Percentiles rank a stretch among this genome's conserved stretches.
These are phyloP conservation scores for Pachyramphus minor DNA, from an alignment of 2,113 vertebrate species.

Conservation along the genomic window DNA sequence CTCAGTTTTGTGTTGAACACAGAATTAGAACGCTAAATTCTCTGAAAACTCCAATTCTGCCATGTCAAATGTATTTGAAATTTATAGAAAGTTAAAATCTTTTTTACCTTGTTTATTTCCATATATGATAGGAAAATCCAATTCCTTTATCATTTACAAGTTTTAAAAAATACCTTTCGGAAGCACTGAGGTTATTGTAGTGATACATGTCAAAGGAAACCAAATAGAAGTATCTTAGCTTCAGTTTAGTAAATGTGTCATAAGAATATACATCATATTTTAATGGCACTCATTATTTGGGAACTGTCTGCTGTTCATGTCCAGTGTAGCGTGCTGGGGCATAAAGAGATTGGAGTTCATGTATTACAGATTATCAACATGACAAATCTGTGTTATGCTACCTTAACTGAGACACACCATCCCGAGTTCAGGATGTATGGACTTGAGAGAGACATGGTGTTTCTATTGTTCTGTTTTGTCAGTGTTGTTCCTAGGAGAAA, in stretches of 20 bases:
- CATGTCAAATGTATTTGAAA: background rate
- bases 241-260: rapidly evolving
- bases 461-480: background rate
- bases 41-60: background rate
- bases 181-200: background rate
- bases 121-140: background rate
- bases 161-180: background rate
- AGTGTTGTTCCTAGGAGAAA: background rate
- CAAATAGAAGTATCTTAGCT: background rate
- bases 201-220: background rate
- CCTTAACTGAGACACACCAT: background rate
- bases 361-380: background rate
- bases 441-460: background rate
- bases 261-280: background rate
- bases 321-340: background rate
- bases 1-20: background rate
- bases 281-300: background rate
- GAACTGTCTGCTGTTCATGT: background rate
- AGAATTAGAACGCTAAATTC: background rate
- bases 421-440: background rate
- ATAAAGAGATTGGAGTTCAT: background rate
- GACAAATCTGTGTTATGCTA: background rate
- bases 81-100: background rate
- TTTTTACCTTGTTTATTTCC: background rate
- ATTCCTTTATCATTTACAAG: background rate